Conservation (phyloP, 2,797 vertebrate genomes). For the Falco concolor region DNA sequence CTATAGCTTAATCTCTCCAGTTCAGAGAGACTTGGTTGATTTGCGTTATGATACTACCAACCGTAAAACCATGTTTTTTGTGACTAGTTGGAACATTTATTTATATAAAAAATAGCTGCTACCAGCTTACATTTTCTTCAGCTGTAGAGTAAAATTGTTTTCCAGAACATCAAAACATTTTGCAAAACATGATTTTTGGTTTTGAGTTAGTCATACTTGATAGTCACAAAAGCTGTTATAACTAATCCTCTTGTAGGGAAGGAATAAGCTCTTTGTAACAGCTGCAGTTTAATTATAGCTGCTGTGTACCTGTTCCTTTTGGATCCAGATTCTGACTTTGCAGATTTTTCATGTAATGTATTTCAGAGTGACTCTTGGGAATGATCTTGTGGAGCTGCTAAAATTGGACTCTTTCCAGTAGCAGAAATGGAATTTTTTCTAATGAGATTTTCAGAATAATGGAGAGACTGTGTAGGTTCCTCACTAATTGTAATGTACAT, state of each 20-base stretch:
- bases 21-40: background rate
- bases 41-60: background rate
- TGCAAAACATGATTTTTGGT: background rate
- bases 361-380: background rate
- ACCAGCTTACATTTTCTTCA: background rate
- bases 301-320: background rate
- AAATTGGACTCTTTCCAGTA: background rate
- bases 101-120: background rate
- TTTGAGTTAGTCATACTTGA: background rate
- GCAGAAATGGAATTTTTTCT: background rate
- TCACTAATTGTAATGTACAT: background rate
- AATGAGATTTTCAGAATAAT: background rate
- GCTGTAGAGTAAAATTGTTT: background rate
- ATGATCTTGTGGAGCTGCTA: background rate
- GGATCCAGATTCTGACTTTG: background rate
- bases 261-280: background rate
- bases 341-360: background rate
- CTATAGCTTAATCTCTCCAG: background rate
- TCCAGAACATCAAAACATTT: background rate
- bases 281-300: background rate
- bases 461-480: background rate
- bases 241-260: background rate
- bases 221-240: background rate
- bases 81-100: background rate
- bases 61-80: background rate